These are phyloP conservation scores for Psammodynastes pulverulentus DNA, from an alignment of 2,113 vertebrate species.

Conservation along the genomic window DNA sequence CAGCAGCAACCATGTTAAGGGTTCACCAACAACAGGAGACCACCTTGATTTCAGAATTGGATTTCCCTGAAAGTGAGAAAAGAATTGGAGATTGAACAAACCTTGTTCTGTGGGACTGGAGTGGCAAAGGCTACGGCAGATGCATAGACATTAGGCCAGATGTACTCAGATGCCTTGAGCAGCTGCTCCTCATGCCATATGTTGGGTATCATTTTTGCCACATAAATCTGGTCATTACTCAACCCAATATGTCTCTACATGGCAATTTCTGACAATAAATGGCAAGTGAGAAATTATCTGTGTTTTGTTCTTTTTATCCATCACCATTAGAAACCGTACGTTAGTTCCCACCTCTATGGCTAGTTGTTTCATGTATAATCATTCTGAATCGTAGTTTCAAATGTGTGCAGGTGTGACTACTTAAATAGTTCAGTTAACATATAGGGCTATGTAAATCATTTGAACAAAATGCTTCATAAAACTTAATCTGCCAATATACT, in stretches of 20 bases:
- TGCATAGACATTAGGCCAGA: not conserved
- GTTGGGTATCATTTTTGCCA: not conserved
- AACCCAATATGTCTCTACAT: not conserved
- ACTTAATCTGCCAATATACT: not conserved
- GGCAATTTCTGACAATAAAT: slow-evolving; percentile 22
- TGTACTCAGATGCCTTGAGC: slow-evolving; percentile 13
- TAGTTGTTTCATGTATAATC: not conserved
- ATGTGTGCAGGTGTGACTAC: not conserved
- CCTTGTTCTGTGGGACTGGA: not conserved
- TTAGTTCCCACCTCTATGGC: not conserved
- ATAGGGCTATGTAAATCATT: not conserved
- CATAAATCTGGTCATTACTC: not conserved
- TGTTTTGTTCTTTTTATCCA: not conserved
- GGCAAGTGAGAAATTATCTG: not conserved
- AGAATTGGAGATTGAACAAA: not conserved
- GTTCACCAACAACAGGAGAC: not conserved
- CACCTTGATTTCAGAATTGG: not conserved
- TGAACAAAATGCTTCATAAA: not conserved
- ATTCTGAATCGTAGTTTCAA: not conserved
- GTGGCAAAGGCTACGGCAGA: not conserved
- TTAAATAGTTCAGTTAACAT: not conserved
- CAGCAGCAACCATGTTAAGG: not conserved
- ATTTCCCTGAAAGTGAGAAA: not conserved
- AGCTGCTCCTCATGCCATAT: not conserved
- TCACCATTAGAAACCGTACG: not conserved